These are phyloP conservation scores for Python bivittatus DNA, from an alignment of 2,113 vertebrate species.

Conservation along the genomic window DNA sequence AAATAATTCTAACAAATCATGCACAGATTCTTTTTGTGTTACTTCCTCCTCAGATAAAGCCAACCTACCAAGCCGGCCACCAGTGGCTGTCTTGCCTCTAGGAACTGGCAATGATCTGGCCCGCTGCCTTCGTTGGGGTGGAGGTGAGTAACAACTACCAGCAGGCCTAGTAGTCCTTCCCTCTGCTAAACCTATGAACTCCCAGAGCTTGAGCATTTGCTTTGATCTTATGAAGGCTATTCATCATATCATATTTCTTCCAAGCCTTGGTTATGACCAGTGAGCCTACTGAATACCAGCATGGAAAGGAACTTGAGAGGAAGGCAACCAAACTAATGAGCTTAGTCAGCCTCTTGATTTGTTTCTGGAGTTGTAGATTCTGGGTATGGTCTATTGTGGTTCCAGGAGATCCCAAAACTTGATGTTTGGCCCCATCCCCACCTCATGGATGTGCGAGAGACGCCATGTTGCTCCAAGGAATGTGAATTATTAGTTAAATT, in stretches of 20 bases:
- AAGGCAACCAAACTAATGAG: not conserved
- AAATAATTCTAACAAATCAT: not conserved
- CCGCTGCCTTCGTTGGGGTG: slow-evolving; percentile 90
- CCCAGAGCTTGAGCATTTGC: not conserved
- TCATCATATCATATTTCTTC: not conserved
- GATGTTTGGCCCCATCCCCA: not conserved
- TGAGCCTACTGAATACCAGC: not conserved
- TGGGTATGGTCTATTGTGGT: not conserved
- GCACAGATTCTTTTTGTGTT: slow-evolving; percentile 11
- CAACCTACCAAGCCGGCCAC: slow-evolving; percentile 77
- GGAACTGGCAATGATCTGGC: slow-evolving; percentile 94
- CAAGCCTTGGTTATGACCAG: not conserved
- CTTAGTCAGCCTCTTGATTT: not conserved
- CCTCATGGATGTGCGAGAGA: not conserved
- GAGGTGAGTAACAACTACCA: slow-evolving; percentile 76
- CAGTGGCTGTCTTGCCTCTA: slow-evolving; percentile 89
- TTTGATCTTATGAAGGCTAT: not conserved
- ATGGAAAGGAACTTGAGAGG: not conserved
- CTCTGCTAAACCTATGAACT: not conserved
- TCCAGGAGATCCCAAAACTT: not conserved
- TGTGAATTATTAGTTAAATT: not conserved
- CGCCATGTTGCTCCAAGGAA: not conserved
- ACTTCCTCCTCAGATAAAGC: slow-evolving; percentile 80
- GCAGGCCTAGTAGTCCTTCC: not conserved
- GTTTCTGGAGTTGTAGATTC: not conserved